Conservation (phyloP, 35 echinoderm and acorn worm species). For the Apostichopus californicus region DNA sequence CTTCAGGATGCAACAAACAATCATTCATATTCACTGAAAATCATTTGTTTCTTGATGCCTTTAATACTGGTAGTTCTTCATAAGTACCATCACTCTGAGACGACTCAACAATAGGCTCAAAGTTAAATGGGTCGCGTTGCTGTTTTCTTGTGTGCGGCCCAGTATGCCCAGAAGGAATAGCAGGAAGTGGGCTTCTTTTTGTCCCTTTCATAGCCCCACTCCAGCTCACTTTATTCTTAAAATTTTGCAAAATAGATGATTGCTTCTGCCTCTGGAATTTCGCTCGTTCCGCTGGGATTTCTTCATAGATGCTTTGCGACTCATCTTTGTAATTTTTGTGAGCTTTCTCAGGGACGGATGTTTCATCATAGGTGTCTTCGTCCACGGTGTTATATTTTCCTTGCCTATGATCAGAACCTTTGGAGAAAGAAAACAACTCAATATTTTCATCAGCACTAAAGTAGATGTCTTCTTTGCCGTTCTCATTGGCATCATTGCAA, state of each 20-base stretch:
- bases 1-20: neutral
- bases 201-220: neutral
- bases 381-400: neutral
- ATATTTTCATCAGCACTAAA: neutral
- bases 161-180: neutral
- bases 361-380: neutral
- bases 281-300: neutral
- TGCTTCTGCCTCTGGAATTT: neutral
- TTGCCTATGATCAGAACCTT: neutral
- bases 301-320: constrained; percentile 12
- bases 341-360: neutral
- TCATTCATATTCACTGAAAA: no score
- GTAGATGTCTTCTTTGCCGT: neutral
- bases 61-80: neutral
- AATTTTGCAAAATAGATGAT: neutral
- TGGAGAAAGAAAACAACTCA: neutral
- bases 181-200: neutral
- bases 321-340: neutral
- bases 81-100: neutral
- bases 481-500: neutral
- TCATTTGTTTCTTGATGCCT: neutral
- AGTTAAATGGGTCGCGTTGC: neutral
- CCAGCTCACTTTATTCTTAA: neutral
- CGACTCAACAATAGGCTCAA: neutral
- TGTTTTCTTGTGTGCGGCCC: no score